Conservation (phyloP, 2,797 vertebrate genomes). For the Sparus aurata region DNA sequence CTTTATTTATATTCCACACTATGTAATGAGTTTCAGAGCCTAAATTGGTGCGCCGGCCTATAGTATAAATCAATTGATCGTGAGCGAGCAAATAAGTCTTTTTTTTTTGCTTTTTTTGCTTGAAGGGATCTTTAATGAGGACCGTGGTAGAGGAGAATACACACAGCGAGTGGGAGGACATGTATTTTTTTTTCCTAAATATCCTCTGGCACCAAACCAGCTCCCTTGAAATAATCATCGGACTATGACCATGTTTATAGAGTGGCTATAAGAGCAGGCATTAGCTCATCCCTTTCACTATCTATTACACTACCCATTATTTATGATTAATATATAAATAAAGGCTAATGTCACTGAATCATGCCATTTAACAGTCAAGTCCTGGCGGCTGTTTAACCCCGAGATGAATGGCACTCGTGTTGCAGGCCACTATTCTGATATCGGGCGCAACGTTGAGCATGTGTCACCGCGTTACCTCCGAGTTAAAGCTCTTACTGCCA, state of each 20-base stretch:
- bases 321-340: slow-evolving; percentile 66
- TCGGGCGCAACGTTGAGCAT: slow-evolving; percentile 27
- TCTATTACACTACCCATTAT: slow-evolving; percentile 55
- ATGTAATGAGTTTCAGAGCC: slow-evolving; percentile 36
- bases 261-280: slow-evolving; percentile 52
- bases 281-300: slow-evolving; percentile 51
- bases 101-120: slow-evolving; percentile 19
- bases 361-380: slow-evolving; percentile 33
- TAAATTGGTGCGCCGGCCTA: slow-evolving; percentile 27
- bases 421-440: slow-evolving; percentile 31
- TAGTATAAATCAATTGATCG: slow-evolving; percentile 61
- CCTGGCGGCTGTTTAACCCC: slow-evolving; percentile 15
- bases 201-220: slow-evolving; percentile 62
- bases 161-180: slow-evolving; percentile 49
- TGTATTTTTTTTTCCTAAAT: slow-evolving; percentile 55
- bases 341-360: slow-evolving; percentile 43
- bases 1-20: slow-evolving; percentile 43
- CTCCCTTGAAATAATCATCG: slow-evolving; percentile 63
- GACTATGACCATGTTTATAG: slow-evolving; percentile 69
- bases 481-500: slow-evolving; percentile 58
- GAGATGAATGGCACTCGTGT: slow-evolving; percentile 40
- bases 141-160: slow-evolving; percentile 30
- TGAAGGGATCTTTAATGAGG: slow-evolving; percentile 63
- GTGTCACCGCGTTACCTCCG: slow-evolving; percentile 59
- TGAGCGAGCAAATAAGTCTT: slow-evolving; percentile 53